phyloP scores from a whole-genome alignment of 2,113 vertebrate species.

The Orthonyx spaldingii region DNA sequence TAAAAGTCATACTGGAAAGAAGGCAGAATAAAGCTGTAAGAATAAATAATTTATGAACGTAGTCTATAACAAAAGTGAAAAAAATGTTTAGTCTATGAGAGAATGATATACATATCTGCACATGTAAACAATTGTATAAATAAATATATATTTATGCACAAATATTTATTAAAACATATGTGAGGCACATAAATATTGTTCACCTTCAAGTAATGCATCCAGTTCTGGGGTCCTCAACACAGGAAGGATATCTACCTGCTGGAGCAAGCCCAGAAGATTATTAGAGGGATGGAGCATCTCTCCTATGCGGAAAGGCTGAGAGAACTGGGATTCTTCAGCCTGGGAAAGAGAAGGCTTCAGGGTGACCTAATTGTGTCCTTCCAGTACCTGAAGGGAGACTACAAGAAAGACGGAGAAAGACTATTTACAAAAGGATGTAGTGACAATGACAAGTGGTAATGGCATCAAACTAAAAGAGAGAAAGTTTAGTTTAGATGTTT shows the following conservation, averaged over 20 bases:
- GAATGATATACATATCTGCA: neutral
- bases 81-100: neutral
- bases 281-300: neutral
- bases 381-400: neutral
- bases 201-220: neutral
- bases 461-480: accelerated
- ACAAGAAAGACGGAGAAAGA: neutral
- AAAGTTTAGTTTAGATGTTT: neutral
- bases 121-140: neutral
- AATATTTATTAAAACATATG: neutral
- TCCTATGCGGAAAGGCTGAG: neutral
- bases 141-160: neutral
- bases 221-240: neutral
- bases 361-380: neutral
- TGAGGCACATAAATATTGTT: neutral
- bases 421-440: neutral
- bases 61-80: neutral
- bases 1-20: neutral
- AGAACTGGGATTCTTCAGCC: neutral
- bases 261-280: neutral
- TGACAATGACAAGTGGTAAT: neutral
- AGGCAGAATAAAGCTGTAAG: neutral
- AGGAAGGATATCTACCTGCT: neutral
- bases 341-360: neutral
- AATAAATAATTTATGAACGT: neutral